A percentile compares a stretch with the other conserved stretches of the same genome.
Evolutionary conservation across 1,140 invertebrate species (phyloP).

Genomic region (Drosophila nigrodunni): DNA sequence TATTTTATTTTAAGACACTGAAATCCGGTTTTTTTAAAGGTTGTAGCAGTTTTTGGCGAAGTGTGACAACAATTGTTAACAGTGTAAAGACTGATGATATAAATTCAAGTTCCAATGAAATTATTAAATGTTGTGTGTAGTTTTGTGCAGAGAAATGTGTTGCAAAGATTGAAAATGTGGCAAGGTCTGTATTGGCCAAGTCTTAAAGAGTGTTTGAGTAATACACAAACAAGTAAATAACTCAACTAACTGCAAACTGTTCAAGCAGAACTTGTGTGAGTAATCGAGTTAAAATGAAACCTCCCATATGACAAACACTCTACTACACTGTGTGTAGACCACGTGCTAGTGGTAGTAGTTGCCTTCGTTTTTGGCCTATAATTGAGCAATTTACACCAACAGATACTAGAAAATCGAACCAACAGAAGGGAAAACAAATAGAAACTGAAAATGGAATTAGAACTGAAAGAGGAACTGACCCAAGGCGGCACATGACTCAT

Average conservation of each 20-base stretch:
- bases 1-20: no score
- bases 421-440: neutral
- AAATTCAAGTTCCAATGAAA: neutral
- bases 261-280: constrained; percentile 53
- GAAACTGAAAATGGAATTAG: neutral
- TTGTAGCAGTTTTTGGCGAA: no score
- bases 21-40: no score
- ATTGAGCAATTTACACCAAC: constrained; percentile 81
- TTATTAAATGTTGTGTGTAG: neutral
- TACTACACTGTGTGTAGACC: constrained; percentile 10
- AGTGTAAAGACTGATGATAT: no score
- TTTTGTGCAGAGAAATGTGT: neutral
- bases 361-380: constrained; percentile 61
- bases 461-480: constrained; percentile 15
- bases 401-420: constrained; percentile 24
- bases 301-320: constrained; percentile 51
- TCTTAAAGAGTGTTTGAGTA: constrained; percentile 46
- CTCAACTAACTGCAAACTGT: constrained; percentile 46
- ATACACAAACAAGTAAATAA: constrained; percentile 51
- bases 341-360: constrained; percentile 27
- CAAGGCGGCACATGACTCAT: neutral
- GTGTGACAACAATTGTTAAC: no score
- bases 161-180: neutral
- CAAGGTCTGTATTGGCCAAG: constrained; percentile 17
- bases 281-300: constrained; percentile 76